phyloP scores from a whole-genome alignment of 2,888 invertebrate species.

The Coenonympha glycerion region DNA sequence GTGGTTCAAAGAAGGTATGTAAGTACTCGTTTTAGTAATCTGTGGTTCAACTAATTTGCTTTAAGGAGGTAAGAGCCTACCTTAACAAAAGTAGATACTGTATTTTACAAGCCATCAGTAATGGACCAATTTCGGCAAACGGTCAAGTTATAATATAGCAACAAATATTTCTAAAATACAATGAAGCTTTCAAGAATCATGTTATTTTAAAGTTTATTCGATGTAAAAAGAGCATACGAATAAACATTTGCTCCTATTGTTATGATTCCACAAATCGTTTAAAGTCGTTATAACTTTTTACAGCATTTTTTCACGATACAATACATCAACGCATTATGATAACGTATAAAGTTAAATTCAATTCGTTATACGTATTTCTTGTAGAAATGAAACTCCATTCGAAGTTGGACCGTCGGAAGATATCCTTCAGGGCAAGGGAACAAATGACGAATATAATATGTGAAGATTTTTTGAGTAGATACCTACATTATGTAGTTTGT shows the following conservation, averaged over 20 bases:
- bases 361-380: slow-evolving; percentile 6
- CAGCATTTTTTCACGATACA: not conserved
- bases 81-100: too few relatives aligned
- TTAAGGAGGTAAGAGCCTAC: too few relatives aligned
- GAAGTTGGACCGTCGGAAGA: slow-evolving; percentile 1
- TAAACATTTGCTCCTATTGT: not conserved
- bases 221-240: too few relatives aligned
- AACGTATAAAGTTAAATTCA: slow-evolving; percentile 1
- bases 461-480: not conserved
- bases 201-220: too few relatives aligned
- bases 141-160: too few relatives aligned
- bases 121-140: too few relatives aligned
- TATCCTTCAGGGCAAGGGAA: not conserved
- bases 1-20: too few relatives aligned
- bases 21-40: too few relatives aligned
- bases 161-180: too few relatives aligned
- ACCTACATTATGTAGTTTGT: not conserved
- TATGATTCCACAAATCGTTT: not conserved
- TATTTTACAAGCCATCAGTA: too few relatives aligned
- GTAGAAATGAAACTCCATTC: slow-evolving; percentile 3
- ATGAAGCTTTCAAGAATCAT: too few relatives aligned
- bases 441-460: not conserved
- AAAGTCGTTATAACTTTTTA: not conserved
- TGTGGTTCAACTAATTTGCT: too few relatives aligned
- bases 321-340: not conserved